Base-by-base conservation (phyloP, 2,888 invertebrate genomes). In the Synergus gifuensis region DNA sequence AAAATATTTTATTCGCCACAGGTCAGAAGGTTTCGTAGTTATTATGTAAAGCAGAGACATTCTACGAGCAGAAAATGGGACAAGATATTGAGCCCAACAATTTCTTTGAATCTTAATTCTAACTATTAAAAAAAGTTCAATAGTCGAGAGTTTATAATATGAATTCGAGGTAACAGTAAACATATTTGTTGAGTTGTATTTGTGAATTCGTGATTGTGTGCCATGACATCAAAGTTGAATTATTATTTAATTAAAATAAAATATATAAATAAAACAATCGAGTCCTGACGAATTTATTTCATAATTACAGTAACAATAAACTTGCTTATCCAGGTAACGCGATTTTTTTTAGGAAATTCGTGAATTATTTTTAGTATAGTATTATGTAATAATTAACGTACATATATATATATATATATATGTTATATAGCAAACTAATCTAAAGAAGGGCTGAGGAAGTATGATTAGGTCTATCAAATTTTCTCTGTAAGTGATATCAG, bases 341-440 rank as follows among this genome's bases (percentile, higher is more conserved):
- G 14, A 28, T 62, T 62, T 58, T 60, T 14, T 9, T 62, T 5
- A 36, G 12, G 5, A 62, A 62, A 62, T 18, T 58, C 12, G 28
- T 62, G 14, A 62, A 62, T 28, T 62, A 62, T 73, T 54, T 14
- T 78, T 77, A 54, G 36, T 18, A 78, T 49, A 54, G 4, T 54
- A 58, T 36, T 54, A 54, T 73, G 11, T 36, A 73, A 36, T n/a
- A 36, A 73, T 54, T 73, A 73, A 73, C 73, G 40, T 73, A 73
- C 49, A 54, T 58, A 54, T 54, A 18, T 11, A 16, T 58, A 54
- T 54, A 18, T 11, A 16, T 66, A 81, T 88, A 85, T 90, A 86
- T 90, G 89, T 90, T 89, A 88, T 88, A 87, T 89, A 90, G 90
- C 90, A 90, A 90, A 88, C 91, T 90, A 89, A 89, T 89, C 89